A percentile compares a stretch with the other conserved stretches of the same genome.
These are phyloP conservation scores for Centroberyx gerrardi DNA, from an alignment of 2,797 vertebrate genomes.

Conservation along the genomic window DNA sequence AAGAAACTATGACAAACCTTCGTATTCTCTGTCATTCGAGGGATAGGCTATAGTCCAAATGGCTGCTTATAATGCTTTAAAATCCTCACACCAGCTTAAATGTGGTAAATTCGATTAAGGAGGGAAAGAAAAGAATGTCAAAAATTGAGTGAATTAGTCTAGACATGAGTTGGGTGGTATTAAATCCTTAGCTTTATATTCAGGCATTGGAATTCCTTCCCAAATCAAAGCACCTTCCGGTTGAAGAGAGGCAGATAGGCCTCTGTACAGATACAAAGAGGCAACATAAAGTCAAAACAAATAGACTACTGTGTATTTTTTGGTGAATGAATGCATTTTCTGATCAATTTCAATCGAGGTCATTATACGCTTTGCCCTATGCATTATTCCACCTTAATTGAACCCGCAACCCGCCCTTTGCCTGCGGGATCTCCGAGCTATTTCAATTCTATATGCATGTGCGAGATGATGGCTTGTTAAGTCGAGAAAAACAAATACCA, in stretches of 20 bases:
- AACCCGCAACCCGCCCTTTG: conserved; percentile 73
- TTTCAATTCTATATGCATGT: conserved; percentile 72
- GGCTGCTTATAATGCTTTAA: conserved; percentile 68
- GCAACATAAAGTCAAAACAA: conserved; percentile 64
- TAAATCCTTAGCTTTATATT: conserved; percentile 72
- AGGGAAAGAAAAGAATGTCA: conserved; percentile 71
- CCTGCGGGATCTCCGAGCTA: conserved; percentile 68
- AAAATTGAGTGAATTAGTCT: conserved; percentile 75
- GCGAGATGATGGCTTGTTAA: conserved; percentile 78
- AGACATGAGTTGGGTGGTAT: conserved; percentile 73
- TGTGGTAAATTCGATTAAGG: conserved; percentile 83
- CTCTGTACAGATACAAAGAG: conserved; percentile 54
- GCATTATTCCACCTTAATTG: conserved; percentile 82
- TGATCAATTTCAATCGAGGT: conserved; percentile 78
- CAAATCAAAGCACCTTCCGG: conserved; percentile 58
- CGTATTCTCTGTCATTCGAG: conserved; percentile 72
- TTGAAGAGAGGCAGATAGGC: conserved; percentile 46
- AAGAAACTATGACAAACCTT: conserved; percentile 80
- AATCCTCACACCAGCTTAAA: conserved; percentile 78
- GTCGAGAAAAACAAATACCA: conserved; percentile 77
- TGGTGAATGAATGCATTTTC: conserved; percentile 56
- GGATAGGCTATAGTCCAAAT: conserved; percentile 71
- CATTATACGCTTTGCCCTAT: conserved; percentile 72
- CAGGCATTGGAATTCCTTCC: conserved; percentile 54
- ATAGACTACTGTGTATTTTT: conserved; percentile 43